Percentiles rank a stretch among this genome's conserved stretches.
These are phyloP conservation scores for Ypsolopha scabrella DNA, from an alignment of 2,888 invertebrate genomes.

Conservation along the genomic window DNA sequence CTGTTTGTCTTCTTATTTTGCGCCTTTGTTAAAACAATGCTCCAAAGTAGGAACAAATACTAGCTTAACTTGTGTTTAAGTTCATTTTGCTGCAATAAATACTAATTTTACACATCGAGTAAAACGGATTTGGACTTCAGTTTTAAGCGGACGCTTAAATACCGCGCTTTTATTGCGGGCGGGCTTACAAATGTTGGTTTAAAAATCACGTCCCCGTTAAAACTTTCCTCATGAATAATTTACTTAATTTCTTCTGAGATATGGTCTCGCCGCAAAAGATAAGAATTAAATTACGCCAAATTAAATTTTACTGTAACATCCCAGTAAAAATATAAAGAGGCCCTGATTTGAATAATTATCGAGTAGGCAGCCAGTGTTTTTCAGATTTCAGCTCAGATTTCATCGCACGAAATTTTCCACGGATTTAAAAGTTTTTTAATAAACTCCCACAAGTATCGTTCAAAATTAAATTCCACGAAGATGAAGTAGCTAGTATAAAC, in stretches of 20 bases:
- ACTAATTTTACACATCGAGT: neutral
- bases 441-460: too few species aligned
- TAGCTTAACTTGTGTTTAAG: too few species aligned
- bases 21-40: slow-evolving; percentile 37
- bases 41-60: too few species aligned
- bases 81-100: too few species aligned
- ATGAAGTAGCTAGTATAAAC: too few species aligned
- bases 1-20: slow-evolving; percentile 48
- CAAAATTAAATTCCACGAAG: too few species aligned
- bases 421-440: slow-evolving; percentile 11
- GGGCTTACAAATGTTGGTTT: slow-evolving; percentile 64
- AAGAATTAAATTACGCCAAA: slow-evolving; percentile 63
- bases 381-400: slow-evolving; percentile 25
- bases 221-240: slow-evolving; percentile 69
- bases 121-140: neutral
- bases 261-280: slow-evolving; percentile 60
- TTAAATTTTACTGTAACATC: slow-evolving; percentile 59
- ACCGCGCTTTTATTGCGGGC: slow-evolving; percentile 36
- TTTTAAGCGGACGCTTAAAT: slow-evolving; percentile 16
- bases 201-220: slow-evolving; percentile 66
- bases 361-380: slow-evolving; percentile 22
- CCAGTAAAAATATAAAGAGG: slow-evolving; percentile 53
- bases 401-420: slow-evolving; percentile 8
- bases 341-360: slow-evolving; percentile 56
- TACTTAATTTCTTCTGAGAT: slow-evolving; percentile 64